phyloP scores from a whole-genome alignment of 1,140 invertebrate species.

The Zaprionus camerounensis region DNA sequence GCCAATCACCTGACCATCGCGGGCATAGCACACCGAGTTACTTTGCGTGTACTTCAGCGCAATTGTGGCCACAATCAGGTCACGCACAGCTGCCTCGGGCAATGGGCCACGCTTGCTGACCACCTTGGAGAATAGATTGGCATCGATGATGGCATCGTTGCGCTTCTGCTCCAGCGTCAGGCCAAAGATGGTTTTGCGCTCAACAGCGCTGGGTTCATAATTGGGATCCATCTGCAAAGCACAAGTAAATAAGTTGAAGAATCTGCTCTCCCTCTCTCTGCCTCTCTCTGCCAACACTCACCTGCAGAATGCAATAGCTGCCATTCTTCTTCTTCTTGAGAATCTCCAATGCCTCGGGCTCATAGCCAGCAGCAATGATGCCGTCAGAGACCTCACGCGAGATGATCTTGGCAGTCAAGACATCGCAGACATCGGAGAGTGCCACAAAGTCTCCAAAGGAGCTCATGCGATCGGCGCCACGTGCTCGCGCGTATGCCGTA shows the following conservation, averaged over 20 bases:
- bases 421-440: constrained; percentile 96
- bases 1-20: constrained; percentile 96
- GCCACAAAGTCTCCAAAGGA: constrained; percentile 99
- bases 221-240: constrained; percentile 92
- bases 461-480: constrained; percentile 99
- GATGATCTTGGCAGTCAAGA: constrained; percentile 91
- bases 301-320: constrained; percentile 94
- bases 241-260: not conserved
- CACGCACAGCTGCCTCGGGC: constrained; percentile 91
- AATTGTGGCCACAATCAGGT: constrained; percentile 98
- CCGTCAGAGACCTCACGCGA: constrained; percentile 97
- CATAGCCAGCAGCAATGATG: constrained; percentile 97
- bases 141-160: constrained; percentile 94
- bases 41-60: constrained; percentile 99
- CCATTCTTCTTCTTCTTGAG: constrained; percentile 98
- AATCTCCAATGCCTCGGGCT: constrained; percentile 92
- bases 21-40: constrained; percentile 83
- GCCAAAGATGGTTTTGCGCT: constrained; percentile 95
- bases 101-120: constrained; percentile 91
- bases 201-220: constrained; percentile 92
- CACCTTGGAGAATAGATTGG: constrained; percentile 92
- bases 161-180: constrained; percentile 95
- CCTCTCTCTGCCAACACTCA: constrained; percentile 37
- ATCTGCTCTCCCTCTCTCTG: not conserved
- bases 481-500: constrained; percentile 96